phyloP scores from a whole-genome alignment of 2,888 invertebrate genomes.

The Chrysina gloriosa region DNA sequence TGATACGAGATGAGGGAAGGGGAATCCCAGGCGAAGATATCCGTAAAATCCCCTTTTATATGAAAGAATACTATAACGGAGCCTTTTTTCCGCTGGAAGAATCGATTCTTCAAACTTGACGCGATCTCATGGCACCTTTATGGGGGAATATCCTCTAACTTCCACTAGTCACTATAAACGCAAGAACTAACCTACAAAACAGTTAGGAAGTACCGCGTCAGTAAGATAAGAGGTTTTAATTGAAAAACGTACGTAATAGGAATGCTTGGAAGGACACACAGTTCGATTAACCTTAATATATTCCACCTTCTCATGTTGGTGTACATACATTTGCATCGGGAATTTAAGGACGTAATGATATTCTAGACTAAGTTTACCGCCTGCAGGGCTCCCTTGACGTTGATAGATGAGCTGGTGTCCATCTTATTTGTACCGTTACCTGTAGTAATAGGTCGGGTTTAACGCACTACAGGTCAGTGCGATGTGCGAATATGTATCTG shows the following conservation, averaged over 20 bases:
- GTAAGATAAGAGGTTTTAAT: background rate
- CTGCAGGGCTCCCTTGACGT: constrained; percentile 11
- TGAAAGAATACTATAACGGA: constrained; percentile 11
- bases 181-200: background rate
- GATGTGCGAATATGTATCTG: constrained; percentile 10
- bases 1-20: constrained; percentile 12
- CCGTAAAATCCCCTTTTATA: constrained; percentile 10
- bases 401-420: constrained; percentile 29
- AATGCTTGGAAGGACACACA: too few species aligned
- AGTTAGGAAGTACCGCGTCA: background rate
- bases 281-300: constrained; percentile 18
- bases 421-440: constrained; percentile 32
- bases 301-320: constrained; percentile 17
- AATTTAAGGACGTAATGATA: constrained; percentile 30
- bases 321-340: constrained; percentile 25
- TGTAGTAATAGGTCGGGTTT: constrained; percentile 25
- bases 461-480: constrained; percentile 8
- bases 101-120: constrained; percentile 16
- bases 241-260: too few species aligned
- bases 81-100: constrained; percentile 1
- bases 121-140: background rate
- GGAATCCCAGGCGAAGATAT: constrained; percentile 13
- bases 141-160: constrained; percentile 2
- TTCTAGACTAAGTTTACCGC: constrained; percentile 17
- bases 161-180: background rate